Percentiles rank a stretch among this genome's conserved stretches.
Evolutionary conservation across 2,888 invertebrate genomes (phyloP).

Genomic region (Notodonta ziczac): DNA sequence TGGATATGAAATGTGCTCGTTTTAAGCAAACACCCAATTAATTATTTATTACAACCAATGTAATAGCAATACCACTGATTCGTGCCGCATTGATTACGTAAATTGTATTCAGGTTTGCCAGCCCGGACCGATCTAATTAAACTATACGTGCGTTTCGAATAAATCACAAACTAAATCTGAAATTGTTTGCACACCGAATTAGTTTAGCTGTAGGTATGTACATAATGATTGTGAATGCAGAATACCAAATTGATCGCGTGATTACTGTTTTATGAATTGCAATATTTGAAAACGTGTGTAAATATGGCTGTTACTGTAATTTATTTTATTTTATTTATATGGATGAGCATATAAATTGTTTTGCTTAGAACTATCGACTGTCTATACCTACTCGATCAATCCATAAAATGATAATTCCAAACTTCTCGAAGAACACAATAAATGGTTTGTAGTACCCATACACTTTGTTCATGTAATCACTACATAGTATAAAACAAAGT

Average conservation of each 20-base stretch:
- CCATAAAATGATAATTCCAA: no score
- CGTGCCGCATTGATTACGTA: slow-evolving; percentile 23
- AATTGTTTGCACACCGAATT: slow-evolving; percentile 45
- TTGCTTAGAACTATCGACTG: no score
- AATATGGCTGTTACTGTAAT: slow-evolving; percentile 6
- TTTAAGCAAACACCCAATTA: no score
- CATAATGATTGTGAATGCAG: slow-evolving; percentile 6
- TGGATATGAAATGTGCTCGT: no score
- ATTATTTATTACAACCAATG: background rate
- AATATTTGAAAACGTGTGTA: slow-evolving; percentile 9
- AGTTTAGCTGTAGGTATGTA: slow-evolving; percentile 27
- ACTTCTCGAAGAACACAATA: no score
- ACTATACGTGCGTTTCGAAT: slow-evolving; percentile 46
- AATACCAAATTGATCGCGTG: slow-evolving; percentile 26
- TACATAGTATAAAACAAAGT: no score
- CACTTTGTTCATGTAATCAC: no score
- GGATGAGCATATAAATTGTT: no score
- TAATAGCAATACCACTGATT: slow-evolving; percentile 18
- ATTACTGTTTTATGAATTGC: slow-evolving; percentile 15
- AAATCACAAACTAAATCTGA: slow-evolving; percentile 50
- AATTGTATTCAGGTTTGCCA: slow-evolving; percentile 31
- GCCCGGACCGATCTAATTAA: slow-evolving; percentile 47
- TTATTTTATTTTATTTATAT: no score
- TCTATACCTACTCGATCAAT: no score
- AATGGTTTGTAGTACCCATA: no score